Evolutionary conservation across 2,888 invertebrate species (phyloP).

Genomic region (Andrena hattorfiana): DNA sequence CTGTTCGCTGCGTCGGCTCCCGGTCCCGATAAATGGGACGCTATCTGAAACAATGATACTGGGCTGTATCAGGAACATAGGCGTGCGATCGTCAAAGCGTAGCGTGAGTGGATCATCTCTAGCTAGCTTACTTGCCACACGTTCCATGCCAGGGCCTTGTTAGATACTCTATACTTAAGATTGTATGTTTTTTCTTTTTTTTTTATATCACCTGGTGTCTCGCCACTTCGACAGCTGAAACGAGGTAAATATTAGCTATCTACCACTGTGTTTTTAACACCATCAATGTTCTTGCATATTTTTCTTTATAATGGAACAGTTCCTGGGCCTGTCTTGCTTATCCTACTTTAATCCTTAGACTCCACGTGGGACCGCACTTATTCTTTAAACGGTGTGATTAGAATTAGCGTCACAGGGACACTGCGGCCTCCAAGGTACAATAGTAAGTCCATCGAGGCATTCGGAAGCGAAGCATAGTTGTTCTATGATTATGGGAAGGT

Average conservation of each 20-base stretch:
- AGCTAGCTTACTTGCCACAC: conserved; percentile 56
- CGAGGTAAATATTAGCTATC: conserved; percentile 80
- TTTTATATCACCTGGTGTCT: conserved; percentile 71
- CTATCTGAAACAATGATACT: conserved; percentile 83
- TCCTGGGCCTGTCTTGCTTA: neutral
- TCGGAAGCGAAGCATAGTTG: too few species aligned
- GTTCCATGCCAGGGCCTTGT: conserved; percentile 60
- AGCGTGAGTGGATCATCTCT: conserved; percentile 85
- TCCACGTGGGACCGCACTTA: too few species aligned
- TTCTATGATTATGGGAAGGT: too few species aligned
- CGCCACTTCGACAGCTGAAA: conserved; percentile 82
- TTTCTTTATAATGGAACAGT: neutral
- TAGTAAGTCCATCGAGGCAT: too few species aligned
- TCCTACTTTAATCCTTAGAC: neutral
- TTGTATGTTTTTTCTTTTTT: conserved; percentile 70
- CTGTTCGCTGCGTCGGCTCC: neutral
- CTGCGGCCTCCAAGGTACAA: too few species aligned
- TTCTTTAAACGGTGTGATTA: too few species aligned
- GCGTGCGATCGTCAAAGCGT: conserved; percentile 82
- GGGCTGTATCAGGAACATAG: conserved; percentile 83
- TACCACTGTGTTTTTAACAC: conserved; percentile 35
- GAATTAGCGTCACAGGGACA: too few species aligned
- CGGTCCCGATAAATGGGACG: neutral
- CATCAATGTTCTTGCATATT: neutral
- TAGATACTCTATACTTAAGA: conserved; percentile 52